A percentile compares a stretch with the other conserved stretches of the same genome.
Conservation (phyloP, 1,140 invertebrate species). For the Drosophila dunni region DNA sequence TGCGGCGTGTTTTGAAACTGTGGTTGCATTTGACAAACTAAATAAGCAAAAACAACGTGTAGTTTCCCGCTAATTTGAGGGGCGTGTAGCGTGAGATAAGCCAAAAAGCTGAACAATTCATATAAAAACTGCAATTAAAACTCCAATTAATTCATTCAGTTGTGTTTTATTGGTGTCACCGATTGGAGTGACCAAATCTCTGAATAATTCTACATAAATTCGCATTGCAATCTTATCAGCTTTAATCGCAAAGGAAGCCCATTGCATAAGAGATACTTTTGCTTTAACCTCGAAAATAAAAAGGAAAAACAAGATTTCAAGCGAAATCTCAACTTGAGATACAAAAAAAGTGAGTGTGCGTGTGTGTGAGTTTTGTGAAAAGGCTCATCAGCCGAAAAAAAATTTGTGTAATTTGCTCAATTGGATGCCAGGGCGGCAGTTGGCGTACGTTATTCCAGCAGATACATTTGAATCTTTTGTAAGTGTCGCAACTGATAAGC, state of each 20-base stretch:
- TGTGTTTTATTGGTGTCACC: conserved; percentile 1
- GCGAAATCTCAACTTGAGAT: background rate
- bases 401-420: conserved; percentile 78
- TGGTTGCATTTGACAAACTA: conserved; percentile 30
- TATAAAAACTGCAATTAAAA: background rate
- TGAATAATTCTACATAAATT: background rate
- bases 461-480: conserved; percentile 67
- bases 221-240: background rate
- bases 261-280: conserved; percentile 42
- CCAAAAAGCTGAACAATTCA: background rate
- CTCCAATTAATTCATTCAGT: too few species aligned
- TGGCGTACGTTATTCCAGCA: conserved; percentile 36
- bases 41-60: conserved; percentile 24
- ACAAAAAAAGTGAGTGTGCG: conserved; percentile 3
- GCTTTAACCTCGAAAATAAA: conserved; percentile 47
- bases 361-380: conserved; percentile 44
- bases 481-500: conserved; percentile 39
- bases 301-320: background rate
- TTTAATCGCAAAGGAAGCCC: conserved; percentile 27
- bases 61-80: conserved; percentile 32
- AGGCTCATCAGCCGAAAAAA: conserved; percentile 72
- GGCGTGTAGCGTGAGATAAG: conserved; percentile 58
- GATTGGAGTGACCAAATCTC: background rate
- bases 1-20: conserved; percentile 62
- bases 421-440: conserved; percentile 54